These are phyloP conservation scores for Amphiprion clarkii DNA, from an alignment of 2,797 vertebrate species.

Conservation along the genomic window DNA sequence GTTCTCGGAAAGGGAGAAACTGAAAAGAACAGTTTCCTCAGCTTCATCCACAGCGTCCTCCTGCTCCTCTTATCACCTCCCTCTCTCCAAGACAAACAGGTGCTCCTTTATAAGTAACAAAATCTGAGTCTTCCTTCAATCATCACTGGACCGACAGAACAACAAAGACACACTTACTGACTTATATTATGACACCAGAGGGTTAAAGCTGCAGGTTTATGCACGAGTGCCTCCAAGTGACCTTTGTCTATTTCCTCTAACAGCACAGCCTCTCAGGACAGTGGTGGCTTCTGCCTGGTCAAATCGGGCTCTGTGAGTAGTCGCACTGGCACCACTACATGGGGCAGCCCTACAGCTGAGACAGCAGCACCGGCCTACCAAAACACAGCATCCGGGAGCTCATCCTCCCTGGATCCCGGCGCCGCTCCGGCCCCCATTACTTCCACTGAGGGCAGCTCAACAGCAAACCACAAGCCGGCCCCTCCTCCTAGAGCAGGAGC, in stretches of 20 bases:
- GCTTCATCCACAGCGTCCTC: constrained; percentile 64
- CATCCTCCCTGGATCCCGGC: neutral
- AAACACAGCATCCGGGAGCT: constrained; percentile 33
- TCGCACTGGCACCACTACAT: constrained; percentile 64
- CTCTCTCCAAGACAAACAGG: constrained; percentile 80
- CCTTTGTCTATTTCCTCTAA: neutral
- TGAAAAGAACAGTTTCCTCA: constrained; percentile 60
- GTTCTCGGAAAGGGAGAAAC: constrained; percentile 50
- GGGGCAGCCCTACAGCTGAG: constrained; percentile 61
- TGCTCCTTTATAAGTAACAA: constrained; percentile 30
- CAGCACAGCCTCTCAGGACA: constrained; percentile 77
- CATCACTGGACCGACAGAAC: neutral
- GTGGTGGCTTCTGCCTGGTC: constrained; percentile 27
- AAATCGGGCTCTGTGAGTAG: constrained; percentile 69
- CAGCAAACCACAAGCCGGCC: constrained; percentile 15
- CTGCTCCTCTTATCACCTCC: constrained; percentile 55
- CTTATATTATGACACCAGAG: no score
- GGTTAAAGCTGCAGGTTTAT: no score
- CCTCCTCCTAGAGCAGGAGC: neutral
- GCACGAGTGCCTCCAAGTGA: neutral
- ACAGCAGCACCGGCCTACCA: constrained; percentile 12
- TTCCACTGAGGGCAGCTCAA: neutral
- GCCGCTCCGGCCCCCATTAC: neutral
- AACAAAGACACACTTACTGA: neutral
- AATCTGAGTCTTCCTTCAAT: neutral